Evolutionary conservation across 2,113 vertebrate species (phyloP).

Genomic region (Ovis aries): ARS-UI_Ramb_v3.0 NC_056068.1:79196501-79197000

Average conservation of each 20-base stretch:
- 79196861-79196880: not conserved
- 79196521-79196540: not conserved
- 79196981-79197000: not conserved
- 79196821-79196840: not conserved
- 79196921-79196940: not conserved
- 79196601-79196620: not conserved
- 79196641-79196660: not conserved
- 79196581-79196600: not conserved
- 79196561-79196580: not conserved
- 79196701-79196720: not conserved
- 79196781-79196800: not conserved
- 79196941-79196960: not conserved
- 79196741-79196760: not conserved
- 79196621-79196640: not conserved
- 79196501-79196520: not conserved
- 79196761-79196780: not conserved
- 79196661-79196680: not conserved
- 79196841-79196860: not conserved
- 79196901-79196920: not conserved
- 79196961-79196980: not conserved
- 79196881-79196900: not conserved
- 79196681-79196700: not conserved
- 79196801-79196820: not conserved
- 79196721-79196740: not conserved
- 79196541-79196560: not conserved